These are phyloP conservation scores for Chrysogorgia sp. DNA, from an alignment of 92 coral and sea anemone species.

Conservation along the genomic window DNA sequence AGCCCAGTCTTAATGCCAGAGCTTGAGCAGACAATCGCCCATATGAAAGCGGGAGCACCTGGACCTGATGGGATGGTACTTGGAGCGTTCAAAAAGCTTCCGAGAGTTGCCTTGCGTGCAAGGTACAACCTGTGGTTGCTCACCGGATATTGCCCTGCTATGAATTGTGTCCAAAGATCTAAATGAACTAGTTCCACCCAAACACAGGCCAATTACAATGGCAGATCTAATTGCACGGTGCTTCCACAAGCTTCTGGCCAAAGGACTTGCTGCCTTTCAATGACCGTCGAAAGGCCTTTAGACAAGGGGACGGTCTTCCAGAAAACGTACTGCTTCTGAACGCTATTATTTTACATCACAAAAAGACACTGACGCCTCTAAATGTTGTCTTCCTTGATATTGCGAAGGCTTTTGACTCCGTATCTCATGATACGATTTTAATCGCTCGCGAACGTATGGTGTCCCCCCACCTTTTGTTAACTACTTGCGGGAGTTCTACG, in stretches of 20 bases:
- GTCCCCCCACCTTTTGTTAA: slow-evolving; percentile 3
- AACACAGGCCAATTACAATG: slow-evolving; percentile 40
- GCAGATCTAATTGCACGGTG: slow-evolving; percentile 2
- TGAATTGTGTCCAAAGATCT: not conserved
- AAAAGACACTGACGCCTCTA: not conserved
- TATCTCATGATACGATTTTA: slow-evolving; percentile 16
- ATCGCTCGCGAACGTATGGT: not conserved
- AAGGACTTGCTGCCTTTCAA: not conserved
- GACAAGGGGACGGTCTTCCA: slow-evolving; percentile 23
- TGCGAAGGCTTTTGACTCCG: slow-evolving; percentile 33
- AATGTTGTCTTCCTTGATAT: slow-evolving; percentile 36
- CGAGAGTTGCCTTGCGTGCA: not conserved
- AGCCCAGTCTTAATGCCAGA: not conserved
- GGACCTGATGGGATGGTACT: slow-evolving; percentile 31
- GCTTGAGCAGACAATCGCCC: not conserved
- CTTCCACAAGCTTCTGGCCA: slow-evolving; percentile 29
- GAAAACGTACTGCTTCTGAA: not conserved
- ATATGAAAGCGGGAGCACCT: slow-evolving; percentile 2
- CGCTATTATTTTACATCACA: slow-evolving; percentile 11
- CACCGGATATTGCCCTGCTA: slow-evolving; percentile 1
- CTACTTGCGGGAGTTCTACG: slow-evolving; percentile 24
- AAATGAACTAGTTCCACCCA: not conserved
- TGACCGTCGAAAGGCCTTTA: slow-evolving; percentile 18
- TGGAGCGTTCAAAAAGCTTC: not conserved
- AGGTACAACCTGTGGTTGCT: slow-evolving; percentile 39